These are phyloP conservation scores for Oceanites oceanicus DNA, from an alignment of 2,113 vertebrate genomes.

Conservation along the genomic window DNA sequence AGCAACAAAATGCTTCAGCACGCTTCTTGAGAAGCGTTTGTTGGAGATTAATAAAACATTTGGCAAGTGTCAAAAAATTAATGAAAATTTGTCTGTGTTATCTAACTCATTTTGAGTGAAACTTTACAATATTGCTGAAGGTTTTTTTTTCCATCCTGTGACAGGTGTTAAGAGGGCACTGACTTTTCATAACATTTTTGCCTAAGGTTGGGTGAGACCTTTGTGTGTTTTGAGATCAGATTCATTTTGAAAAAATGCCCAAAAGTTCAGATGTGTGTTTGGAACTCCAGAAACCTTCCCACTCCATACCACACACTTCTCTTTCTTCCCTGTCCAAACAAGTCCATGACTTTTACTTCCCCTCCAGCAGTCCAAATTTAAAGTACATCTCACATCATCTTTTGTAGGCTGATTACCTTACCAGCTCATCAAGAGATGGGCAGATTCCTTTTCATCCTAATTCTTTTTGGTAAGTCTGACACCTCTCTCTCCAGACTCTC, in stretches of 20 bases:
- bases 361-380: background rate
- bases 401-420: background rate
- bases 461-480: background rate
- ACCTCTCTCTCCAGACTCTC: background rate
- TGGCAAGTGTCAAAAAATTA: background rate
- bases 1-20: background rate
- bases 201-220: background rate
- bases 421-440: background rate
- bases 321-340: background rate
- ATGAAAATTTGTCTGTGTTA: background rate
- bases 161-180: background rate
- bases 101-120: background rate
- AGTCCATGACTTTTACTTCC: background rate
- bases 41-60: background rate
- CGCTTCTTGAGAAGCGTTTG: background rate
- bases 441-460: background rate
- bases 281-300: background rate
- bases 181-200: background rate
- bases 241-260: background rate
- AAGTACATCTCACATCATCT: background rate
- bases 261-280: background rate
- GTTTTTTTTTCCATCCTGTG: background rate
- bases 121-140: background rate
- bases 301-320: background rate
- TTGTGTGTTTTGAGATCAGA: background rate